Evolutionary conservation across 2,888 invertebrate genomes (phyloP), one percentile per base, ranked within the genome.

Genomic region (Abrostola triplasia): DNA sequence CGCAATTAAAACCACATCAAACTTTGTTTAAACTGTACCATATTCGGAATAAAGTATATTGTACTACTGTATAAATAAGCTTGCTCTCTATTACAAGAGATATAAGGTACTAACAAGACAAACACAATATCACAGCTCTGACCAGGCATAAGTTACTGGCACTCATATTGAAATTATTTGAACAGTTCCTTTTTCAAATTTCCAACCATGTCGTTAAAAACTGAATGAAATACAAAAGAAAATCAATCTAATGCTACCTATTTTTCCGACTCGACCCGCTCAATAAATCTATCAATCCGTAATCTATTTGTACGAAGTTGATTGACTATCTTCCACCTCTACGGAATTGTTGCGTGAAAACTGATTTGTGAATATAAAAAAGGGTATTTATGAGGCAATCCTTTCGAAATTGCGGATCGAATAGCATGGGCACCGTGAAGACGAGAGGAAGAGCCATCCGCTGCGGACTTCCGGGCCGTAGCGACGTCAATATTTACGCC

Each of bases 391-490:
- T 57, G 55, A 56, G 42, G 47, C 44, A 59, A 71, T 70, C 64
- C 59, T 50, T 62, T 59, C 52, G 61, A 70, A 77, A 80, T 72
- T 71, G 61, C 64, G 57, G 64, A 76, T 72, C 68, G 68, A 76
- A 74, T 59, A 57, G 61, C 53, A 63, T 54, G 55, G 69, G 58
- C 55, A 59, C 59, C 67, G 71, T 52, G 50, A 64, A 54, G 69
- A 69, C 49, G 70, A 55, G 65, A 73, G 79, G 80, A 84, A 83
- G 73, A 73, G 68, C 58, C 74, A 72, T 67, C 67, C 66, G 69
- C 67, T 65, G 70, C 74, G 67, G 67, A 80, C 77, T 82, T 86
- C 85, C 86, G 78, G 76, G 74, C 59, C 63, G 67, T 59, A 68
- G 70, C 55, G 67, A 58, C 68, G 77, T 82, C 80, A 79, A 79